Evolutionary conservation across 2,113 vertebrate genomes (phyloP).

Genomic region (Hiodon tergisus): DNA sequence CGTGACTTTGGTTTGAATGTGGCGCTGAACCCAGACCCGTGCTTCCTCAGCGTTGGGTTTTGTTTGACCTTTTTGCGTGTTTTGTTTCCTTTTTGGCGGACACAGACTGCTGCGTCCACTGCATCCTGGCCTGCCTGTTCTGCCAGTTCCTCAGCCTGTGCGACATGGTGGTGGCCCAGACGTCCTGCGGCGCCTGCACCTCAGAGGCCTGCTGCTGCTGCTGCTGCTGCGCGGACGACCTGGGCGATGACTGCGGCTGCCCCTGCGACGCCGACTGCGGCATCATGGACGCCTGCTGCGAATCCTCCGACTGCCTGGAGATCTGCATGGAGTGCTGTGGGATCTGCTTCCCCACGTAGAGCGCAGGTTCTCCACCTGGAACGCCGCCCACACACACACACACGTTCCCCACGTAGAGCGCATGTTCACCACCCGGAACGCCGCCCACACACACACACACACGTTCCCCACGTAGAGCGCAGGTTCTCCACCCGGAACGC

Average conservation of each 20-base stretch:
- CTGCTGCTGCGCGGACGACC: constrained; percentile 71
- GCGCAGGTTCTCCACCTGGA: constrained; percentile 45
- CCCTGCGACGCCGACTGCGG: constrained; percentile 87
- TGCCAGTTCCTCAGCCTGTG: constrained; percentile 78
- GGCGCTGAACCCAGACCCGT: too few species aligned
- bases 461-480: too few species aligned
- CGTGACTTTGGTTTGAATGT: too few species aligned
- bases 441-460: not conserved
- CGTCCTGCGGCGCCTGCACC: constrained; percentile 67
- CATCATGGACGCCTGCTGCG: constrained; percentile 96
- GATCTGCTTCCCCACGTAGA: constrained; percentile 94
- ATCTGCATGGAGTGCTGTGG: constrained; percentile 99
- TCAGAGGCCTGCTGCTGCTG: constrained; percentile 57
- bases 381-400: not conserved
- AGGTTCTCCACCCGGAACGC: not conserved
- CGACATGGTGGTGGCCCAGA: constrained; percentile 73
- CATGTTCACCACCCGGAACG: not conserved
- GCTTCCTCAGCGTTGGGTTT: too few species aligned
- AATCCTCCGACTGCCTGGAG: constrained; percentile 96
- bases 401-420: too few species aligned
- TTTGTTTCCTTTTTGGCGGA: not conserved
- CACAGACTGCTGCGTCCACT: constrained; percentile 75
- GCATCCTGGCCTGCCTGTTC: constrained; percentile 78
- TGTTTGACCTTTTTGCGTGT: too few species aligned
- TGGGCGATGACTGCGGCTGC: constrained; percentile 77